These are phyloP conservation scores for Lepetodrilus schrolli DNA, from an alignment of 2,888 invertebrate species.

Conservation along the genomic window DNA sequence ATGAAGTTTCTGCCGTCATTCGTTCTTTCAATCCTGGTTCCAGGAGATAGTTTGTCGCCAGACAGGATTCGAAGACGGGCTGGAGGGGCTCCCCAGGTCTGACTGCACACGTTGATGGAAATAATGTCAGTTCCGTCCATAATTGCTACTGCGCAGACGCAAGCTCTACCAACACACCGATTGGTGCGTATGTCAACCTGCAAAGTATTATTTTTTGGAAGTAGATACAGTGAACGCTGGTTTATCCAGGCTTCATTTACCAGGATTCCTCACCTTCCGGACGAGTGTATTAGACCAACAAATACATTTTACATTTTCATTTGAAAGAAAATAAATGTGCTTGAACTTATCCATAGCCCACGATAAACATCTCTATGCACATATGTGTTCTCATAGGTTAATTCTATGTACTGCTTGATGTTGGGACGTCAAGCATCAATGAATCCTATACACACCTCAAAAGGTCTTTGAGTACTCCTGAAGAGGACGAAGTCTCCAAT, in stretches of 20 bases:
- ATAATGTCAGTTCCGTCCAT: slow-evolving; percentile 41
- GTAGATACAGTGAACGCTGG: too few relatives aligned
- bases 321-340: too few relatives aligned
- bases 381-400: too few relatives aligned
- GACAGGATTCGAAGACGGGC: slow-evolving; percentile 27
- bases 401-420: too few relatives aligned
- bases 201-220: too few relatives aligned
- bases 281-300: too few relatives aligned
- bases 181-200: slow-evolving; percentile 41
- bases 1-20: slow-evolving; percentile 31
- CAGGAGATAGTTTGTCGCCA: neutral
- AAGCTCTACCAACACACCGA: slow-evolving; percentile 34
- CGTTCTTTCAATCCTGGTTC: slow-evolving; percentile 24
- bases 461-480: slow-evolving; percentile 6
- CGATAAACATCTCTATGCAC: too few relatives aligned
- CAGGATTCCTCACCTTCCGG: too few relatives aligned
- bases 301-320: too few relatives aligned
- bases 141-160: slow-evolving; percentile 43
- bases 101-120: slow-evolving; percentile 24
- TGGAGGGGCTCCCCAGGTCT: slow-evolving; percentile 19
- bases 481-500: slow-evolving; percentile 33
- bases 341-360: too few relatives aligned
- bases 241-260: too few relatives aligned
- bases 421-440: too few relatives aligned
- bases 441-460: slow-evolving; percentile 29